These are phyloP conservation scores for Genyomyrus donnyi DNA, from an alignment of 2,113 vertebrate species.

Conservation along the genomic window DNA sequence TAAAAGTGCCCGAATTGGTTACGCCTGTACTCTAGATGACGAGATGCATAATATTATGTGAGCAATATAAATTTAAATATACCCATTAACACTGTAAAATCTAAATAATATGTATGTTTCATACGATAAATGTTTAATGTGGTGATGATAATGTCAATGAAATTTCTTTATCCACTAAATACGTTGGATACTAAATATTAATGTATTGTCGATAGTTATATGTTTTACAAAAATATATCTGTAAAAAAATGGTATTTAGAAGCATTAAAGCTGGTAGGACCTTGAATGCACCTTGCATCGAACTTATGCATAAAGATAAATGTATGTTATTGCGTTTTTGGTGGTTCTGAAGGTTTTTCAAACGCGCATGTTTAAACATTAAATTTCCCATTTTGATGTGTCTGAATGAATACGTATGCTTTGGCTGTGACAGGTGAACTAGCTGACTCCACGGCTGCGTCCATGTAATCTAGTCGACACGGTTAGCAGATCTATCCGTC, in stretches of 20 bases:
- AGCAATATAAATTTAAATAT: neutral
- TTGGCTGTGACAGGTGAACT: neutral
- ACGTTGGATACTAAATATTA: neutral
- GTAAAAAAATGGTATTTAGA: neutral
- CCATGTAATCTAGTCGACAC: neutral
- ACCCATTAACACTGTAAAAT: neutral
- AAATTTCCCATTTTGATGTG: neutral
- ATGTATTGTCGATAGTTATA: neutral
- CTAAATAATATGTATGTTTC: neutral
- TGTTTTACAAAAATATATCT: neutral
- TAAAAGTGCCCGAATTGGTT: neutral
- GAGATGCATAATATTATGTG: neutral
- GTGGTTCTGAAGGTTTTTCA: neutral
- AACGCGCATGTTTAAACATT: neutral
- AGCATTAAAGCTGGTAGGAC: neutral
- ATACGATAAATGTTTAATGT: neutral
- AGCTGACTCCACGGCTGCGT: neutral
- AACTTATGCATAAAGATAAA: neutral
- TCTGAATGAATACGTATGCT: neutral
- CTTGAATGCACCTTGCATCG: neutral
- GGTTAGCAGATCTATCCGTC: neutral
- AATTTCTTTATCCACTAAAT: neutral
- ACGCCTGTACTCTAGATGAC: neutral
- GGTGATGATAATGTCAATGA: neutral
- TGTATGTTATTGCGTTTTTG: neutral